Conservation (phyloP, 2,113 vertebrate species). For the Salvator merianae region DNA sequence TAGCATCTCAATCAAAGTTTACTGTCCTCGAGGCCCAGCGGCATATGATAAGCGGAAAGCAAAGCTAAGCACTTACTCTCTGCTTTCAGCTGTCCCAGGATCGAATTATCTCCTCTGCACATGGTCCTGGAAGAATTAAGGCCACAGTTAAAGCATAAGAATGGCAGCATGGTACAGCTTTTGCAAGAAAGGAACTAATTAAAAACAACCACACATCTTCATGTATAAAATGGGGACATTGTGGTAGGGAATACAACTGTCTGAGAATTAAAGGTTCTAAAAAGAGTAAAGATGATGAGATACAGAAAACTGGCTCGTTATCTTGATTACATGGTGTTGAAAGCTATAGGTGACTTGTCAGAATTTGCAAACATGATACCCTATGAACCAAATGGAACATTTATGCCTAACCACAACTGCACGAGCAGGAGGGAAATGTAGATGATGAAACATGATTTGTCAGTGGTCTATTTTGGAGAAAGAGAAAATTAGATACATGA, state of each 20-base stretch:
- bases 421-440: no score
- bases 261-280: not conserved
- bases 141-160: constrained; percentile 27
- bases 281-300: not conserved
- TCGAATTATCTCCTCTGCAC: constrained; percentile 92
- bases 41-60: not conserved
- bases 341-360: no score
- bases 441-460: no score
- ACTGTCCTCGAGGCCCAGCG: not conserved
- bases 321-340: not conserved
- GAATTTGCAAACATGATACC: no score
- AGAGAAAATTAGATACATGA: no score
- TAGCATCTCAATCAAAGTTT: not conserved
- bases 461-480: no score
- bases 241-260: no score
- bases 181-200: constrained; percentile 1
- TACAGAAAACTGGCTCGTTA: not conserved
- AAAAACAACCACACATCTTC: constrained; percentile 29
- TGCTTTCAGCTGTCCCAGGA: constrained; percentile 86
- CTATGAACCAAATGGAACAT: no score
- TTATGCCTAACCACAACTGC: no score
- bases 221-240: not conserved
- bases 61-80: constrained; percentile 82
- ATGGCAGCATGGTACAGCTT: not conserved
- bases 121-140: constrained; percentile 85